Evolutionary conservation across 2,113 vertebrate species (phyloP), one percentile per base, ranked within the genome.

Genomic region (Actenoides hombroni): DNA sequence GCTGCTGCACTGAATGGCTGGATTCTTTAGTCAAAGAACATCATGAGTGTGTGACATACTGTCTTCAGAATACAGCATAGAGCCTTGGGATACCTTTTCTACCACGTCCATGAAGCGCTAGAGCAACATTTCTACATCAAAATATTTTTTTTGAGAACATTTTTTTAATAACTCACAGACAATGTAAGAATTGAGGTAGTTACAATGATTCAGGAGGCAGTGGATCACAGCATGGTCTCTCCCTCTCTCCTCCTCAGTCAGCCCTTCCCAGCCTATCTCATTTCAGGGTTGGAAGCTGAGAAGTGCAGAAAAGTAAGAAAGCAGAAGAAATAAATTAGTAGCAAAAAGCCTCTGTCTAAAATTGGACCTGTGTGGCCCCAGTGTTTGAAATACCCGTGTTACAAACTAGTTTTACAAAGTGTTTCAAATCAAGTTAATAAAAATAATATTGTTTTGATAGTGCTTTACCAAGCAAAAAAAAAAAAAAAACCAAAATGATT

Each of bases 121-220:
- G 39, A 68, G 67, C 25, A 80, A 70, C 28, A 90, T 83, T 96
- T 95, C 75, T 94, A 97, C 82, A 90, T 88, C 90, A 95, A 94
- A 92, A 95, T 84, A 51, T 21, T 2, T 33, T 53, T 68, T 65
- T 84, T n/a, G 5, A 68, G 35, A 79, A 95, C 85, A 76, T 11
- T 6, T 84, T 90, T 91, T 94, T 68, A 96, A 94, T 92, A 89
- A 91, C 94, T 95, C 65, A 95, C 61, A 85, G 80, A 64, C 92
- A 95, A 91, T 83, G 40, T 71, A 82, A 92, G 71, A 39, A 61
- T 76, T 80, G 75, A 71, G 75, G 82, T 33, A 74, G 63, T 86
- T 83, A 49, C 92, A 94, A 93, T 83, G 76, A 93, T 97, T 93
- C 76, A 77, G 83, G 81, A 90, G 31, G 37, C 69, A 86, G 40